Evolutionary conservation across 2,888 invertebrate genomes (phyloP).

Genomic region (Polymixis flavicincta): DNA sequence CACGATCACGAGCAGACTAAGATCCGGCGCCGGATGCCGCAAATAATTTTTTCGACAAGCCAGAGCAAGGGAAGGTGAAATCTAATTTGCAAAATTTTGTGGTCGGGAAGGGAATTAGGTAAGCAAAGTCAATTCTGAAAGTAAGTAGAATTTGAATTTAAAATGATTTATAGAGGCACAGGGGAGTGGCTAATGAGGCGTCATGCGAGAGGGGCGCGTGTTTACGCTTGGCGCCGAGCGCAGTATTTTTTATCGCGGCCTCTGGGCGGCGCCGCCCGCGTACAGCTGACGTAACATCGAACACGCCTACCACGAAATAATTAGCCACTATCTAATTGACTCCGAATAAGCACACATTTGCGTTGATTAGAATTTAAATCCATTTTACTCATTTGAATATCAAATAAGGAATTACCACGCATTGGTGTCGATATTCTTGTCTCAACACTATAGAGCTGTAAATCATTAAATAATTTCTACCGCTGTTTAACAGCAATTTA

Average conservation of each 20-base stretch:
- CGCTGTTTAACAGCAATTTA: slow-evolving; percentile 9
- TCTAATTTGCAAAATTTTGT: slow-evolving; percentile 88
- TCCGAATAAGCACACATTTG: slow-evolving; percentile 48
- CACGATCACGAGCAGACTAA: slow-evolving; percentile 74
- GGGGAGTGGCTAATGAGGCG: slow-evolving; percentile 90
- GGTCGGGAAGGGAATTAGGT: slow-evolving; percentile 87
- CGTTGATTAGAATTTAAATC: slow-evolving; percentile 43
- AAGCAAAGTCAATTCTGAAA: slow-evolving; percentile 89
- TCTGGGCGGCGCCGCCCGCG: slow-evolving; percentile 77
- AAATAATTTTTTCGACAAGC: slow-evolving; percentile 82
- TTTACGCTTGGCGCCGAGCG: slow-evolving; percentile 82
- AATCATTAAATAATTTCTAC: not conserved
- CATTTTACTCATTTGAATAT: slow-evolving; percentile 26
- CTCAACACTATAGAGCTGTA: not conserved
- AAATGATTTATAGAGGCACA: slow-evolving; percentile 89
- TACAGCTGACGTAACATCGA: slow-evolving; percentile 76
- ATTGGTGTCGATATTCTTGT: slow-evolving; percentile 17
- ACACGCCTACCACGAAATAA: slow-evolving; percentile 78
- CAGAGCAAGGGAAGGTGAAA: slow-evolving; percentile 82
- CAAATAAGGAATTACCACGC: slow-evolving; percentile 23
- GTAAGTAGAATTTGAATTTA: slow-evolving; percentile 90
- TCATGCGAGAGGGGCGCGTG: slow-evolving; percentile 89
- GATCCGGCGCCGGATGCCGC: slow-evolving; percentile 80
- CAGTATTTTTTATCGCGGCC: slow-evolving; percentile 81
- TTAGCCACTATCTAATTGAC: slow-evolving; percentile 69